Evolutionary conservation across 2,113 vertebrate species (phyloP).

Genomic region (Corvus moneduloides): DNA sequence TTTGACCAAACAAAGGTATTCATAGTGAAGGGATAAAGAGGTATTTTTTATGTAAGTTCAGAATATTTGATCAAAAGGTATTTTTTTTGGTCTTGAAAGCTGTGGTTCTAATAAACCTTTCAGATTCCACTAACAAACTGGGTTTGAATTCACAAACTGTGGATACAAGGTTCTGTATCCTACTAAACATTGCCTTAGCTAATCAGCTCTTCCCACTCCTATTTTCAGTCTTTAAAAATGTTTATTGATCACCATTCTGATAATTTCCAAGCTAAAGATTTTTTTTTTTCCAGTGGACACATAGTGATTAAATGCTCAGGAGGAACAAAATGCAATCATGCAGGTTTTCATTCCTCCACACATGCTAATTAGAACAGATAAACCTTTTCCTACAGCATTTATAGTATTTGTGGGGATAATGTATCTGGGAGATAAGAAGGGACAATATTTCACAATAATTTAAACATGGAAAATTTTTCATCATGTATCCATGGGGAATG

Average conservation of each 20-base stretch:
- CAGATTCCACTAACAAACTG: not conserved
- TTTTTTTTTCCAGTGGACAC: not conserved
- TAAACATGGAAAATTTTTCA: conserved; percentile 38
- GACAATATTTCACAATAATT: conserved; percentile 42
- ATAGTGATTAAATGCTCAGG: conserved; percentile 18
- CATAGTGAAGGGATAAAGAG: not conserved
- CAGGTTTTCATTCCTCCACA: not conserved
- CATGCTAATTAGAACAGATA: conserved; percentile 53
- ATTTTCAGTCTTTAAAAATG: not conserved
- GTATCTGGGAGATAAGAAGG: conserved; percentile 34
- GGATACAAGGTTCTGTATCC: not conserved
- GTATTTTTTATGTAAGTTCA: not conserved
- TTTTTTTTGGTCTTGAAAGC: not conserved
- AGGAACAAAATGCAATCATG: conserved; percentile 37
- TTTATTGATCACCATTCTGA: conserved; percentile 4
- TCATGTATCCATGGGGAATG: not conserved
- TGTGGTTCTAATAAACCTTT: not conserved
- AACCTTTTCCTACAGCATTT: conserved; percentile 35
- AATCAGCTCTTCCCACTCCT: not conserved
- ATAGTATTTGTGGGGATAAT: conserved; percentile 29
- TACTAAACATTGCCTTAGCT: not conserved
- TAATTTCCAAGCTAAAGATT: not conserved
- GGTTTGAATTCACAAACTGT: not conserved
- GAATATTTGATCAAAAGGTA: not conserved
- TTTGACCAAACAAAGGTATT: not conserved